Evolutionary conservation across 2,888 invertebrate species (phyloP).

Genomic region (Acleris laterana): DNA sequence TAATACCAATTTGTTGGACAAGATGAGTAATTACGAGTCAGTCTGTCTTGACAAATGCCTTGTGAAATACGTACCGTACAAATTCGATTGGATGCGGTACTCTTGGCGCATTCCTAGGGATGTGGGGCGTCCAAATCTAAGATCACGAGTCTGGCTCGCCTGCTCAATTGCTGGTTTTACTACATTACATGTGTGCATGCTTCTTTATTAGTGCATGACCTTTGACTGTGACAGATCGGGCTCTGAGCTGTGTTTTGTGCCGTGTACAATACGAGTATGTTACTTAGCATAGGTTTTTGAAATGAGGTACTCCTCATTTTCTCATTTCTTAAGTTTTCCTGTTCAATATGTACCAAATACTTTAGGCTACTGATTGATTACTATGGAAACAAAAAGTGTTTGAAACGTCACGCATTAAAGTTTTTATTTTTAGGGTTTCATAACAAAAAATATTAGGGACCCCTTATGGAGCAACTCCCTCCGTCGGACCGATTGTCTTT

Average conservation of each 20-base stretch:
- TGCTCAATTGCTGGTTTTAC: constrained; percentile 45
- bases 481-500: neutral
- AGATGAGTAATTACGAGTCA: constrained; percentile 75
- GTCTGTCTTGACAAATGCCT: constrained; percentile 76
- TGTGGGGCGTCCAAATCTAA: constrained; percentile 74
- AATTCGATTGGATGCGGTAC: constrained; percentile 71
- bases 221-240: constrained; percentile 25
- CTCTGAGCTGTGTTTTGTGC: neutral
- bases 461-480: neutral
- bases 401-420: neutral
- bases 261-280: no score
- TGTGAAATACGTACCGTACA: constrained; percentile 75
- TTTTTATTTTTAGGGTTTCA: neutral
- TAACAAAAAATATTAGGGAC: neutral
- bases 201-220: constrained; percentile 32
- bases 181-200: constrained; percentile 20
- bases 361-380: no score
- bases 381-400: no score
- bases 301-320: no score
- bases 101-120: constrained; percentile 54
- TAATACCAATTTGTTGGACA: constrained; percentile 76
- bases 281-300: no score
- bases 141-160: constrained; percentile 61
- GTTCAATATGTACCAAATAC: no score
- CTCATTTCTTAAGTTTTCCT: no score